Evolutionary conservation across 2,888 invertebrate genomes (phyloP).

Genomic region (Drosophila cracens): DNA sequence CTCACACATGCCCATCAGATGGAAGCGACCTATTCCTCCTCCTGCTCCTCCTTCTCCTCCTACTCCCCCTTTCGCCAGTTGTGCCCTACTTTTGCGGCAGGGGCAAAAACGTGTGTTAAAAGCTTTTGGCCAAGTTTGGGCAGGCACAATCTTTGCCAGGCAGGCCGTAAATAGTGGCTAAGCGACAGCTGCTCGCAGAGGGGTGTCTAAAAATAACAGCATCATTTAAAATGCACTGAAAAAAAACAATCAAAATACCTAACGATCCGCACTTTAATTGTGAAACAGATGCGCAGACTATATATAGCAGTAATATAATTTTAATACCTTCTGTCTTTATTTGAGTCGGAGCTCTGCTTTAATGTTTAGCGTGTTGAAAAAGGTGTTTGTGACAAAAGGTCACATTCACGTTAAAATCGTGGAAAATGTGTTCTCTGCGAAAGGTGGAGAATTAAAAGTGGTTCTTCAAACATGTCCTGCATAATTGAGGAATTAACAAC

Average conservation of each 20-base stretch:
- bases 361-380: neutral
- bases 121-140: constrained; percentile 61
- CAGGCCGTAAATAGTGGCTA: constrained; percentile 24
- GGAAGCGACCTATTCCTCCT: neutral
- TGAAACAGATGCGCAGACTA: neutral
- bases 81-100: neutral
- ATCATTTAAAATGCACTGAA: constrained; percentile 19
- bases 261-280: constrained; percentile 7
- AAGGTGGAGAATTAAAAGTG: neutral
- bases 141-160: constrained; percentile 14
- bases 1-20: constrained; percentile 57
- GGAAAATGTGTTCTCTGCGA: neutral
- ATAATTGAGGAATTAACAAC: neutral
- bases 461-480: neutral
- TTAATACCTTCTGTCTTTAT: neutral
- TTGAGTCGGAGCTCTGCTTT: neutral
- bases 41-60: neutral
- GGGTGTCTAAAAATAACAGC: constrained; percentile 45
- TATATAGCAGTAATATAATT: neutral
- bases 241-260: neutral
- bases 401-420: neutral
- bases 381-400: neutral
- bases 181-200: constrained; percentile 53
- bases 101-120: constrained; percentile 37
- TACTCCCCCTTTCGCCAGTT: neutral